Conservation (phyloP, 2,888 invertebrate genomes). For the Osmoderma eremita region DNA sequence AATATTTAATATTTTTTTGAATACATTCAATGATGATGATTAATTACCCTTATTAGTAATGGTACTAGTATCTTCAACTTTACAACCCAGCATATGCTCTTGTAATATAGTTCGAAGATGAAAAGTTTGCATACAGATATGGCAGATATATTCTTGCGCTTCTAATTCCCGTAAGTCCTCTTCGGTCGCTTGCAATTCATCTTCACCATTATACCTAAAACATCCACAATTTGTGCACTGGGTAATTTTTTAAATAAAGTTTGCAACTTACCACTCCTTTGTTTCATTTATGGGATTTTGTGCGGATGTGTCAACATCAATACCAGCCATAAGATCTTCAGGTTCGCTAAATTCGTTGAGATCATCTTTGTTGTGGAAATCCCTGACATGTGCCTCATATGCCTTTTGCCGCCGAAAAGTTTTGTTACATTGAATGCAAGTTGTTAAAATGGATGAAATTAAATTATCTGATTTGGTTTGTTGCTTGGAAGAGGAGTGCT, state of each 20-base stretch:
- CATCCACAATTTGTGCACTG: slow-evolving; percentile 17
- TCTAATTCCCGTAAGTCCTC: slow-evolving; percentile 63
- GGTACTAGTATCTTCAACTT: slow-evolving; percentile 50
- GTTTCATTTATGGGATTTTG: slow-evolving; percentile 55
- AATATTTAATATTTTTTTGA: neutral
- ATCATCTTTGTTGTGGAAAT: slow-evolving; percentile 66
- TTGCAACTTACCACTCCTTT: slow-evolving; percentile 52
- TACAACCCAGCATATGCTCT: slow-evolving; percentile 61
- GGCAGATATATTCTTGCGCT: slow-evolving; percentile 61
- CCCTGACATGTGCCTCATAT: slow-evolving; percentile 71
- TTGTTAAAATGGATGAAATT: slow-evolving; percentile 56
- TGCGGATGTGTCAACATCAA: slow-evolving; percentile 72
- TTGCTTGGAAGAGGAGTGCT: slow-evolving; percentile 30
- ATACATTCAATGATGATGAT: neutral
- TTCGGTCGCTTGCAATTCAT: slow-evolving; percentile 63
- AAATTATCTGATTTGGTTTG: slow-evolving; percentile 50
- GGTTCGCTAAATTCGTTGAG: slow-evolving; percentile 86
- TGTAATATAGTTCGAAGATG: slow-evolving; percentile 59
- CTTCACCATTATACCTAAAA: slow-evolving; percentile 59
- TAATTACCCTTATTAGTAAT: slow-evolving; percentile 26
- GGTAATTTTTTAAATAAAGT: neutral
- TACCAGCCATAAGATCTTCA: slow-evolving; percentile 87
- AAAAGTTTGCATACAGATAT: slow-evolving; percentile 62
- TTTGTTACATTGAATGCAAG: slow-evolving; percentile 65
- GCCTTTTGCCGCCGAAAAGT: slow-evolving; percentile 73